Evolutionary conservation across 2,113 vertebrate species (phyloP).

Genomic region (Andinoacara biseriatus): DNA sequence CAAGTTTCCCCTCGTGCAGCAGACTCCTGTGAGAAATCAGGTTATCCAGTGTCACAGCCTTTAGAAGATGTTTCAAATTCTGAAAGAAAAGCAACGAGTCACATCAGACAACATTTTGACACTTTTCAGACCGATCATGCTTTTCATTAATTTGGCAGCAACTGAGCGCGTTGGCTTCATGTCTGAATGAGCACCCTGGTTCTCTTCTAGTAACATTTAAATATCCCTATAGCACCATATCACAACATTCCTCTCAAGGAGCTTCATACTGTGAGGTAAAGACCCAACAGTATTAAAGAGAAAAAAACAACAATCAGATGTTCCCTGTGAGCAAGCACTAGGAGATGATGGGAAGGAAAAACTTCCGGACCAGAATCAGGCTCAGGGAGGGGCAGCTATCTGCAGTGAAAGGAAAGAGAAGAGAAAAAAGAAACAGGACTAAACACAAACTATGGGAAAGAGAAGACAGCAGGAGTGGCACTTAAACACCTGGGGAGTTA

Average conservation of each 20-base stretch:
- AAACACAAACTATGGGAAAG: fast-evolving
- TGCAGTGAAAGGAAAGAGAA: neutral
- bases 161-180: neutral
- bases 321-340: neutral
- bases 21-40: slow-evolving; percentile 87
- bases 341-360: neutral
- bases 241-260: neutral
- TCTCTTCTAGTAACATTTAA: neutral
- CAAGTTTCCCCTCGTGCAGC: slow-evolving; percentile 86
- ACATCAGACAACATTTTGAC: neutral
- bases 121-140: neutral
- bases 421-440: neutral
- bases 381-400: neutral
- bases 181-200: neutral
- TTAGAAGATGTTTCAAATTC: slow-evolving; percentile 89
- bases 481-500: no score
- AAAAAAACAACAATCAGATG: neutral
- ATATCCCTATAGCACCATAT: neutral
- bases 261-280: neutral
- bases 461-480: neutral
- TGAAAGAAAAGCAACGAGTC: slow-evolving; percentile 50
- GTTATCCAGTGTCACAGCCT: slow-evolving; percentile 85
- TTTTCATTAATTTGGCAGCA: neutral
- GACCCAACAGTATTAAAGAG: neutral
- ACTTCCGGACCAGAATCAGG: neutral